Conservation (phyloP, 2,113 vertebrate genomes). For the Setophaga petechia region DNA sequence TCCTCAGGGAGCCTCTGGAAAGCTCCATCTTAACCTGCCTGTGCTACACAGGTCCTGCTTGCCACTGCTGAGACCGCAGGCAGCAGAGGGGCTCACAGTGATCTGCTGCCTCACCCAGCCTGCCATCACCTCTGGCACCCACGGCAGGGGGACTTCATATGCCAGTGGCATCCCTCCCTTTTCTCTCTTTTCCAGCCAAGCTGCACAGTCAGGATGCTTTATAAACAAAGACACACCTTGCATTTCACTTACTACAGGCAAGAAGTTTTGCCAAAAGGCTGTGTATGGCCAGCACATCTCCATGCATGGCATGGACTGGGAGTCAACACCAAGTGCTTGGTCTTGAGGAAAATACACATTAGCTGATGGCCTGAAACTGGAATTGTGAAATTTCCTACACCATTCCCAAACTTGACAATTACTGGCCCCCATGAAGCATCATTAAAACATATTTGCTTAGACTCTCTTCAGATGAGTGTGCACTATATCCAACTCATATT, state of each 20-base stretch:
- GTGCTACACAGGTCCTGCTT: rapidly evolving
- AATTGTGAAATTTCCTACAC: not conserved
- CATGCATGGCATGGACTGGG: rapidly evolving
- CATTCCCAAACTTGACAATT: not conserved
- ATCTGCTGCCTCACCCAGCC: not conserved
- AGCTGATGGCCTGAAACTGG: not conserved
- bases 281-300: not conserved
- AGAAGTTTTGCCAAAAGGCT: not conserved
- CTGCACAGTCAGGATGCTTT: not conserved
- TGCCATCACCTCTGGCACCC: rapidly evolving
- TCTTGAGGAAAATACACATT: rapidly evolving
- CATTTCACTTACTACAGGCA: not conserved
- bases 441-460: not conserved
- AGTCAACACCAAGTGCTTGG: not conserved
- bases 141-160: rapidly evolving
- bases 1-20: not conserved
- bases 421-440: not conserved
- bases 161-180: not conserved
- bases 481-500: not conserved
- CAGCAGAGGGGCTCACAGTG: not conserved
- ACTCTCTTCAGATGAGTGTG: not conserved
- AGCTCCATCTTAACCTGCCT: not conserved
- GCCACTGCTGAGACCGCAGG: rapidly evolving
- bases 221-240: not conserved
- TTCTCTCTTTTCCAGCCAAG: not conserved